Evolutionary conservation across 2,888 invertebrate genomes (phyloP), one percentile per base, ranked within the genome.

Genomic region (Seladonia tumulorum): DNA sequence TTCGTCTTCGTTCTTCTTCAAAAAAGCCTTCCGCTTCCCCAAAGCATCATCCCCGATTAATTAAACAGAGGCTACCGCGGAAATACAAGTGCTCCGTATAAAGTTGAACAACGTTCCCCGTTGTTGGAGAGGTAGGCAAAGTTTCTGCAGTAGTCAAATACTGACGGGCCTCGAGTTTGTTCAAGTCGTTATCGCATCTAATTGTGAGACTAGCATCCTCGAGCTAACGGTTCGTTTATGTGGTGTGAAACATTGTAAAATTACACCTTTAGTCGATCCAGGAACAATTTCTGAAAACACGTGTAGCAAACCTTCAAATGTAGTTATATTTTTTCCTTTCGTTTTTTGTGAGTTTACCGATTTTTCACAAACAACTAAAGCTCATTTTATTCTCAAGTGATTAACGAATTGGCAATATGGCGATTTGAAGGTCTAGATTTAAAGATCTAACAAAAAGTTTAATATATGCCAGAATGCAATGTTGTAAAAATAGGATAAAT

Each of bases 1-100:
- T 81, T 70, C 57, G 53, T 83, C 78, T 87, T 71, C 42, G 35
- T 60, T 75, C 39, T 4, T 68, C 66, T 71, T 29, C 10, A 42
- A 45, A 57, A 47, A 49, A 42, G 73, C 75, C 39, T 29, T 72
- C 16, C 53, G 45, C 66, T 81, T 49, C 39, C 22, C 76, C 70
- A 42, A 80, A 80, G 83, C 49, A 63, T 79, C 74, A 77, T 83
- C 81, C 71, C 35, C 60, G 81, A 86, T 83, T 87, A 87, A 83
- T 87, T 87, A 86, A 79, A 53, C 79, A 75, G 63, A 22, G 53
- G 76, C 73, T 76, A 74, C 81, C 49, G 49, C 39, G 75, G 72
- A 78, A 81, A 76, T 77, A 80, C 66, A 78, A 84, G 35, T 78
- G 76, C 42, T 5, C 25, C 16, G 53, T 63, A 66, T 66, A 80